A percentile compares a stretch with the other conserved stretches of the same genome.
Conservation (phyloP, 2,797 vertebrate genomes). For the Petrocephalus schoutedeni region DNA sequence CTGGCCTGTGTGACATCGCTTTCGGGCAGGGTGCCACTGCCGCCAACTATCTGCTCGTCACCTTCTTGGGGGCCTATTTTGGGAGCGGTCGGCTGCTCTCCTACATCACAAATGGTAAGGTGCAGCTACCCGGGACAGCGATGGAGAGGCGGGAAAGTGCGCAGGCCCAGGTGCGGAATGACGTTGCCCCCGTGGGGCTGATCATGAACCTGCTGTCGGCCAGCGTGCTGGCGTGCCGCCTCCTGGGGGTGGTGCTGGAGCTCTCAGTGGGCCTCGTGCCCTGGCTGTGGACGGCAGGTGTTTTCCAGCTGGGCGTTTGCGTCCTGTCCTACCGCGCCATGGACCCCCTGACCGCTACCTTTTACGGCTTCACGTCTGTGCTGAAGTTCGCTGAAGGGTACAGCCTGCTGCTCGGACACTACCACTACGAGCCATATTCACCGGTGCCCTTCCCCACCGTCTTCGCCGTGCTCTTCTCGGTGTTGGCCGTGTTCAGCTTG, state of each 20-base stretch:
- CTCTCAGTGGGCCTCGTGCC: constrained; percentile 69
- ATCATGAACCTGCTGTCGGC: constrained; percentile 75
- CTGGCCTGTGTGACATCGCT: constrained; percentile 44
- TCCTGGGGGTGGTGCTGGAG: constrained; percentile 63
- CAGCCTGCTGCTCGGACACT: constrained; percentile 55
- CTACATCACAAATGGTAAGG: constrained; percentile 51
- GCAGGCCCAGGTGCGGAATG: constrained; percentile 33
- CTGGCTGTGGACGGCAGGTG: constrained; percentile 78
- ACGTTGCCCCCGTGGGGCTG: constrained; percentile 48
- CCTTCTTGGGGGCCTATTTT: constrained; percentile 65
- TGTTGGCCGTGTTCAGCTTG: constrained; percentile 65
- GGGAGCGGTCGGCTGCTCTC: constrained; percentile 61
- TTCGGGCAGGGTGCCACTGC: constrained; percentile 69
- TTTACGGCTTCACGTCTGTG: constrained; percentile 70
- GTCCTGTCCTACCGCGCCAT: constrained; percentile 66
- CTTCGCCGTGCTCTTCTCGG: constrained; percentile 71
- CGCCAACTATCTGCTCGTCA: constrained; percentile 70
- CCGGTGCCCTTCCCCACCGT: constrained; percentile 63
- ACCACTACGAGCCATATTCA: constrained; percentile 49
- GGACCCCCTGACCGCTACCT: constrained; percentile 66
- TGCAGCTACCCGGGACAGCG: constrained; percentile 56
- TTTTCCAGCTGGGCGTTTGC: constrained; percentile 69
- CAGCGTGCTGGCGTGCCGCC: constrained; percentile 66
- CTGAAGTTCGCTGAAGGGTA: constrained; percentile 73
- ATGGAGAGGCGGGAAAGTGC: constrained; percentile 38